Percentiles rank a stretch among this genome's conserved stretches.
Conservation (phyloP, 2,113 vertebrate species). For the Hystrix cristata region DNA sequence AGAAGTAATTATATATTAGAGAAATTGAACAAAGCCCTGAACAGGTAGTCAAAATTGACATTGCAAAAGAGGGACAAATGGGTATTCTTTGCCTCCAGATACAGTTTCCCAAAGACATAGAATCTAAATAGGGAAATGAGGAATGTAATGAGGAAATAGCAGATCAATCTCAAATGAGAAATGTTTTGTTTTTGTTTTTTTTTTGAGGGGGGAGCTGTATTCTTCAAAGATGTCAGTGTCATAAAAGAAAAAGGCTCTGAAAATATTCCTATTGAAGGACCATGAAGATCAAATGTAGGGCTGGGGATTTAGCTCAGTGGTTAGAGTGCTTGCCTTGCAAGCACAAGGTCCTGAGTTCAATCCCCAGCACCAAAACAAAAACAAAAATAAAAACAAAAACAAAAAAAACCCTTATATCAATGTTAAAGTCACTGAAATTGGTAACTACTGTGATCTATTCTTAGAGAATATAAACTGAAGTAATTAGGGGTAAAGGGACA, state of each 20-base stretch:
- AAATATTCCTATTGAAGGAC: background rate
- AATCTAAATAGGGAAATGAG: conserved; percentile 34
- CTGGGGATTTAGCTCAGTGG: no score
- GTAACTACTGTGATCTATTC: background rate
- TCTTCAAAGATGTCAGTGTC: background rate
- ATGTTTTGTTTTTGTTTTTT: background rate
- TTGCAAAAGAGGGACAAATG: background rate
- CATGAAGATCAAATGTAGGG: background rate
- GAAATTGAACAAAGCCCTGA: conserved; percentile 26
- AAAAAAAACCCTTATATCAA: background rate
- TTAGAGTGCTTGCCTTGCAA: no score
- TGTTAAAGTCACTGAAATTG: conserved; percentile 48
- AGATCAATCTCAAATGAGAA: conserved; percentile 4
- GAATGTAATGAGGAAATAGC: conserved; percentile 9
- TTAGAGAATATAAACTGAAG: conserved; percentile 10
- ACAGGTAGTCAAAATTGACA: background rate
- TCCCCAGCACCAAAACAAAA: no score
- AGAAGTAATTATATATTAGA: background rate
- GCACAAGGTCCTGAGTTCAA: no score
- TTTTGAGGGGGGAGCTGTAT: background rate
- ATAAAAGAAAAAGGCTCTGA: conserved; percentile 44
- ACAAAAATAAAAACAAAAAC: no score
- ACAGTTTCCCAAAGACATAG: background rate
- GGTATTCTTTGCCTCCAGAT: background rate
- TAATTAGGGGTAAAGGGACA: conserved; percentile 30